These are phyloP conservation scores for Morelia viridis DNA, from an alignment of 2,797 vertebrate genomes.

Conservation along the genomic window DNA sequence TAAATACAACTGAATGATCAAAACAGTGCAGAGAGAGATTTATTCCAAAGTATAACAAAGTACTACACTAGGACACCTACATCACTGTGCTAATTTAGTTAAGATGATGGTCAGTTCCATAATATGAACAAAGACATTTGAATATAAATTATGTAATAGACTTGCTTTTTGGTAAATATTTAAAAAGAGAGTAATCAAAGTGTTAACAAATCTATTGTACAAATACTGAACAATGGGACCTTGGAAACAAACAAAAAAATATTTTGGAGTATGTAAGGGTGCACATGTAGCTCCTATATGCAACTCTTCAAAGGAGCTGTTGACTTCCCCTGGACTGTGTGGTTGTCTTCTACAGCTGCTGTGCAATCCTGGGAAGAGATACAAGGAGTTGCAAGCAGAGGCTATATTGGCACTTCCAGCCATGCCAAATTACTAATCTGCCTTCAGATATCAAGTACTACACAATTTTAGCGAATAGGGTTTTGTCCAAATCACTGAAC, in stretches of 20 bases:
- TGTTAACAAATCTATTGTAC: background rate
- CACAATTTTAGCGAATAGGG: background rate
- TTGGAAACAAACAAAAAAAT: background rate
- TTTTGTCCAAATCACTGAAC: background rate
- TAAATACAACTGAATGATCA: background rate
- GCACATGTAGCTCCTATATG: background rate
- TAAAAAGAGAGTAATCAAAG: background rate
- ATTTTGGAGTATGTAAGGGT: background rate
- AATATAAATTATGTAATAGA: background rate
- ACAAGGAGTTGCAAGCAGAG: background rate
- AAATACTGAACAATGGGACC: background rate
- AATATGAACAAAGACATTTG: background rate
- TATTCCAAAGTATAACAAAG: background rate
- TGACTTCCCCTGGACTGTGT: background rate
- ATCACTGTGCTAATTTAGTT: background rate
- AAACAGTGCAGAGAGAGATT: background rate
- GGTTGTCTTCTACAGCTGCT: background rate
- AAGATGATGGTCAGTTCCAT: background rate
- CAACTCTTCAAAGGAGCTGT: background rate
- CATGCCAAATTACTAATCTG: background rate
- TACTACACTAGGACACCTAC: background rate
- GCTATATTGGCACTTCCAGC: background rate
- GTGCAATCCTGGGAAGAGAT: background rate
- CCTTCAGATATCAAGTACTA: background rate
- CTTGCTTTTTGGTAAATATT: background rate